Conservation (phyloP, 2,113 vertebrate species). For the Felis chaus region DNA sequence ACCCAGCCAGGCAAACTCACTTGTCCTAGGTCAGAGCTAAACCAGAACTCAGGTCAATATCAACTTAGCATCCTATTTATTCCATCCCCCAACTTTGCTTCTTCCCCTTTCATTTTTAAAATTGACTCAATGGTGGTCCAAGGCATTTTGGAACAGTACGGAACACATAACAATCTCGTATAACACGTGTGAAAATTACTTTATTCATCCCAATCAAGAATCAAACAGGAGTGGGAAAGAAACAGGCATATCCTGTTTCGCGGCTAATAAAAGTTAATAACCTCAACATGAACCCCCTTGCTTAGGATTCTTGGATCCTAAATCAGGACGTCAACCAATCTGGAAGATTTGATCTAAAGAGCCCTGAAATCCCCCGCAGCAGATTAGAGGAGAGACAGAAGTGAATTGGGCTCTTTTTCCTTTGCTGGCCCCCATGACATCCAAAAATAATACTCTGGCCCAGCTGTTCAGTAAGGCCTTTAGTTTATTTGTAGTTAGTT, state of each 20-base stretch:
- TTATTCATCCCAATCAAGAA: slow-evolving; percentile 62
- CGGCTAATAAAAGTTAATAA: slow-evolving; percentile 76
- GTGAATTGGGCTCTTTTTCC: slow-evolving; percentile 62
- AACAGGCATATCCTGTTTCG: slow-evolving; percentile 69
- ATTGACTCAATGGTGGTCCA: slow-evolving; percentile 32
- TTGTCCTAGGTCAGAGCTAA: not conserved
- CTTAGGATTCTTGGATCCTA: slow-evolving; percentile 55
- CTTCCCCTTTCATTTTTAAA: not conserved
- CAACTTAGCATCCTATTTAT: not conserved
- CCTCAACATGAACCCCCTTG: slow-evolving; percentile 59
- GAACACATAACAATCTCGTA: slow-evolving; percentile 58
- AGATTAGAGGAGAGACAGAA: not conserved
- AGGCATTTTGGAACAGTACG: slow-evolving; percentile 56
- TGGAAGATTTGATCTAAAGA: slow-evolving; percentile 70
- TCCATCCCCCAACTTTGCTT: too few species aligned
- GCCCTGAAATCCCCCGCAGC: slow-evolving; percentile 38
- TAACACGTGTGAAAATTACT: slow-evolving; percentile 62
- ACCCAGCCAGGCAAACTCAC: not conserved
- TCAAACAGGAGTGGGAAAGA: slow-evolving; percentile 18
- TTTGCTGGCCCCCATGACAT: slow-evolving; percentile 67
- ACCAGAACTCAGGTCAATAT: not conserved
- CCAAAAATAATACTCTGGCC: slow-evolving; percentile 83
- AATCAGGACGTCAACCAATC: slow-evolving; percentile 20
- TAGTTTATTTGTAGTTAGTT: slow-evolving; percentile 81
- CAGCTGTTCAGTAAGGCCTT: slow-evolving; percentile 77